Conservation (phyloP, 2,888 invertebrate species). For the Sinopyrophorus schimmeli region DNA sequence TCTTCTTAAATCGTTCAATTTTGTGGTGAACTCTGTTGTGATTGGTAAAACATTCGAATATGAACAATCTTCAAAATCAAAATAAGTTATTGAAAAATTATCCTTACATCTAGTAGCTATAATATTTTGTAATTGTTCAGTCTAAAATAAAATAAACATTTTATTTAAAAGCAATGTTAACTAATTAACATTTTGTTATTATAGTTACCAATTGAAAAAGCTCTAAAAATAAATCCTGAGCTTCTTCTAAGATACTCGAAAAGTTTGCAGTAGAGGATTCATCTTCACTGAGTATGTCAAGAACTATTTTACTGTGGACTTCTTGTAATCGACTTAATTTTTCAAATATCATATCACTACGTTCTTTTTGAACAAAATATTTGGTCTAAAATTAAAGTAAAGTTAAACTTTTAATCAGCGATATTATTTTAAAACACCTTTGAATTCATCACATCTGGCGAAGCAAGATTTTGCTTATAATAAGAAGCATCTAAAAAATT, state of each 20-base stretch:
- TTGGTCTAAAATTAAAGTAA: constrained; percentile 43
- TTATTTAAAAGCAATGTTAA: neutral
- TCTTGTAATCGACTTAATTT: constrained; percentile 54
- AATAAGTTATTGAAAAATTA: constrained; percentile 1
- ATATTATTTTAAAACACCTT: constrained; percentile 3
- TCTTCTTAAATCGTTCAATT: constrained; percentile 54
- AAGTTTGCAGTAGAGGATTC: constrained; percentile 37
- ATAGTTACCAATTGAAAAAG: constrained; percentile 49
- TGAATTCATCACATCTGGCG: constrained; percentile 7
- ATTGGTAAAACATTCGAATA: constrained; percentile 31
- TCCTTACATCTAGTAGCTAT: constrained; percentile 6
- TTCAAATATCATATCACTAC: constrained; percentile 51
- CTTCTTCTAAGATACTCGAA: constrained; percentile 46
- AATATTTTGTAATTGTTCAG: constrained; percentile 42
- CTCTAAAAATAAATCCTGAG: constrained; percentile 53
- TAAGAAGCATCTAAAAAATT: neutral
- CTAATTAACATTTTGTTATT: neutral
- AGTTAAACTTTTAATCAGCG: neutral
- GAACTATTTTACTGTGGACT: constrained; percentile 46
- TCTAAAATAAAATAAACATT: constrained; percentile 35
- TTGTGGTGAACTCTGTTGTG: constrained; percentile 42
- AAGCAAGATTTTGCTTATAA: constrained; percentile 9
- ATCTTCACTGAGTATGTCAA: constrained; percentile 43
- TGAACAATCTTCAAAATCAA: constrained; percentile 16
- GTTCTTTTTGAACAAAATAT: constrained; percentile 52